A percentile compares a stretch with the other conserved stretches of the same genome.
phyloP scores from a whole-genome alignment of 1,140 invertebrate genomes.

The Apis laboriosa region DNA sequence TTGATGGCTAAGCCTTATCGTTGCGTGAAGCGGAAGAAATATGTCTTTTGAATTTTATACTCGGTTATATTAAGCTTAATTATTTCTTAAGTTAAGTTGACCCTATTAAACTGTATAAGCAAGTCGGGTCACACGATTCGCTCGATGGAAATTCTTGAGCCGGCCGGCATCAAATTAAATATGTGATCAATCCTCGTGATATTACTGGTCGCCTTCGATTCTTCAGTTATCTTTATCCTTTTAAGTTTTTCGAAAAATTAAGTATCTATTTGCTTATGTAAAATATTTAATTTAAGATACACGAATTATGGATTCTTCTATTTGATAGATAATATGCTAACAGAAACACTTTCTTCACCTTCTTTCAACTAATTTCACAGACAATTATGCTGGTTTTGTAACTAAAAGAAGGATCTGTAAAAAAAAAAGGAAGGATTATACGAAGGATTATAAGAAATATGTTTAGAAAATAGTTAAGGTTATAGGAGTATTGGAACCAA shows the following conservation, averaged over 20 bases:
- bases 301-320: background rate
- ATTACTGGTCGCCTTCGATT: background rate
- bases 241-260: background rate
- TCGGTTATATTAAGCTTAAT: constrained; percentile 44
- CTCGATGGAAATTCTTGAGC: constrained; percentile 42
- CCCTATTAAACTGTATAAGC: constrained; percentile 29
- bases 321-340: background rate
- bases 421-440: background rate
- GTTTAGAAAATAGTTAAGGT: background rate
- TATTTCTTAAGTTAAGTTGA: constrained; percentile 39
- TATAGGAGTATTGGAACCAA: too few relatives aligned
- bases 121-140: constrained; percentile 20
- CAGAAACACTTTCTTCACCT: background rate
- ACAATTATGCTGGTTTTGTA: background rate
- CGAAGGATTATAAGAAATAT: background rate
- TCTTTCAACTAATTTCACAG: background rate
- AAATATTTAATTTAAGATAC: background rate
- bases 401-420: background rate
- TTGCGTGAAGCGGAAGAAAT: background rate
- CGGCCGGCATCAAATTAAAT: constrained; percentile 9
- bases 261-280: background rate
- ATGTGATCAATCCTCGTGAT: constrained; percentile 24
- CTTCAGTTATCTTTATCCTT: background rate
- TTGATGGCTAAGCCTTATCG: background rate
- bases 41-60: constrained; percentile 18